Evolutionary conservation across 2,888 invertebrate species (phyloP), one percentile per base, ranked within the genome.

Genomic region (Slavum lentiscoides): DNA sequence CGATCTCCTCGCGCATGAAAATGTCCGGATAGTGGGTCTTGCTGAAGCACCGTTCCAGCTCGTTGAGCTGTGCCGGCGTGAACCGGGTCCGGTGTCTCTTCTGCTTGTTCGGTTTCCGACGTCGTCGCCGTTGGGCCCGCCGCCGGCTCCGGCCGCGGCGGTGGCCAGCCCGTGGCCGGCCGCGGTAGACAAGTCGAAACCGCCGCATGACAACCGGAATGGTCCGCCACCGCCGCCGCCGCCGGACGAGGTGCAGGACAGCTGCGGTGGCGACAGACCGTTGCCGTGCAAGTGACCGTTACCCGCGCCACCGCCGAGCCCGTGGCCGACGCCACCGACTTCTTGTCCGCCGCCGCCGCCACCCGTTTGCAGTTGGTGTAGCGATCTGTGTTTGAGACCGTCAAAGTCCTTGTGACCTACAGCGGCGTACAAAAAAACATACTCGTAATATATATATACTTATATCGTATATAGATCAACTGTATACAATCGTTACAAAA

Each of bases 11-110:
- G 84, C 98, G 89, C 94, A 98, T 97, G 88, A 98, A 98, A 85
- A 98, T 98, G 86, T 98, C 98, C 3, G 95, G 98, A 87, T 98
- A 98, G 87, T 98, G 98, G 0, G 98, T 98, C 88, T 97, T 97
- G 83, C 94, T 93, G 89, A 98, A 98, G 88, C 96, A 97, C 87
- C 97, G 89, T 87, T 98, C 98, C 85, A 98, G 88, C 87, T 98
- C 97, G 88, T 97, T 97, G 85, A 98, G 90, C 88, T 98, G 98
- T 39, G 96, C 97, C 58, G 97, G 97, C 11, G 97, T 97, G 88
- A 98, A 98, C 86, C 97, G 91, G 80, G 98, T 98, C 84, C 98
- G 90, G 88, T 98, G 97, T 84, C 97, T 90, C 88, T 98, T 98
- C 89, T 97, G 97, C 87, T 98, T 98, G 84, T 92, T 91, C 39